Base-by-base conservation (phyloP, 2,888 invertebrate genomes). In the Amphipoea lucens region DNA sequence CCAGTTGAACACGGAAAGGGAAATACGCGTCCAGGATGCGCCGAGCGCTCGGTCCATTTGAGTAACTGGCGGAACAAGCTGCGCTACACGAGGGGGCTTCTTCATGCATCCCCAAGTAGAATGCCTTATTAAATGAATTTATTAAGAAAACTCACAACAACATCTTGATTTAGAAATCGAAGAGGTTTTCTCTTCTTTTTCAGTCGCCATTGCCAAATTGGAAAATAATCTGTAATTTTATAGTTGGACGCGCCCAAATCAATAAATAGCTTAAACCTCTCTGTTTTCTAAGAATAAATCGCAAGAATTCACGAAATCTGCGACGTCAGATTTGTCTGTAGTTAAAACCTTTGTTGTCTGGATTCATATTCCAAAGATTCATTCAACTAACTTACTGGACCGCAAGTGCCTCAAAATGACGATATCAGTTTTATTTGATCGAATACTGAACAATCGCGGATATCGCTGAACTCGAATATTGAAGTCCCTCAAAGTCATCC, bases 401-500 rank as follows among this genome's bases (percentile, higher is more conserved):
- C 84, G 74, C 78, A 83, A 88, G 78, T 81, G 45, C 81, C 67
- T 81, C 72, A 67, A 75, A 88, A 81, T 76, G 74, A 76, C 70
- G 68, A 66, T 81, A 85, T 86, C 81, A 88, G 74, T 85, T 88
- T 90, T 88, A 90, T 89, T 88, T 89, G 87, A 90, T 89, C 89
- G 89, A 89, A 91, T 88, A 83, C 81, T 82, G 88, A 90, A 87
- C 79, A 91, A 90, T 91, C 91, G 89, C 86, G 87, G 89, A 91
- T 88, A 89, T 90, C 86, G 92, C 84, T 83, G 82, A 93, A 88
- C 90, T 90, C 78, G 88, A 92, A 94, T 94, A 95, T 94, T 92
- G 92, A 91, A 93, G 87, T 91, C 88, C 82, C 84, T 92, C 92
- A 94, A 94, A 95, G 95, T 91, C 85, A 88, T 88, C 88, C 90